Percentiles rank a stretch among this genome's conserved stretches.
These are phyloP conservation scores for Leptinotarsa texana DNA, from an alignment of 1,140 invertebrate genomes.

Conservation along the genomic window DNA sequence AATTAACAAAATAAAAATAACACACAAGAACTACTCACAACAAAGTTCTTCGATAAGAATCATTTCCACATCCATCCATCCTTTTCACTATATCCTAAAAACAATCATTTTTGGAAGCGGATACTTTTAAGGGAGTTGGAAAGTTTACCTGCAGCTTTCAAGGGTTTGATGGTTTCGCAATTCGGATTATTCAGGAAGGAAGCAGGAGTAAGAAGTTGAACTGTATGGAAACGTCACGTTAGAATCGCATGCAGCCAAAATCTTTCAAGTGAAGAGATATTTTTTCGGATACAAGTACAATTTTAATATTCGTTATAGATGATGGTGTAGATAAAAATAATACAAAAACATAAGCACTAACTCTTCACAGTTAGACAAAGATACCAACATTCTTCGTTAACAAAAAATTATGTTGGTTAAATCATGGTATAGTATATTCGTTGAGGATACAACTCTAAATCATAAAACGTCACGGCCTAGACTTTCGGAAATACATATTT, in stretches of 20 bases:
- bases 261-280: too few relatives aligned
- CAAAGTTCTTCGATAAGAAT: background rate
- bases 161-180: background rate
- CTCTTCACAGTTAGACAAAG: too few relatives aligned
- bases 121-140: background rate
- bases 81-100: constrained; percentile 10
- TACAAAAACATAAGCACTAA: too few relatives aligned
- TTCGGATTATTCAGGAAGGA: constrained; percentile 36
- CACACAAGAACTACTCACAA: background rate
- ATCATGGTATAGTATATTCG: too few relatives aligned
- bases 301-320: too few relatives aligned
- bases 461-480: too few relatives aligned
- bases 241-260: background rate
- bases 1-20: background rate
- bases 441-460: too few relatives aligned
- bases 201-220: constrained; percentile 41
- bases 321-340: too few relatives aligned
- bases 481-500: too few relatives aligned
- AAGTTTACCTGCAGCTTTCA: constrained; percentile 33
- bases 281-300: too few relatives aligned
- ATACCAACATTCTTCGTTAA: too few relatives aligned
- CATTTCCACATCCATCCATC: constrained; percentile 18
- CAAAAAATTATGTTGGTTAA: too few relatives aligned
- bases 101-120: background rate
- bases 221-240: constrained; percentile 32